phyloP scores from a whole-genome alignment of 2,888 invertebrate species.

The Calephelis perditalis region DNA sequence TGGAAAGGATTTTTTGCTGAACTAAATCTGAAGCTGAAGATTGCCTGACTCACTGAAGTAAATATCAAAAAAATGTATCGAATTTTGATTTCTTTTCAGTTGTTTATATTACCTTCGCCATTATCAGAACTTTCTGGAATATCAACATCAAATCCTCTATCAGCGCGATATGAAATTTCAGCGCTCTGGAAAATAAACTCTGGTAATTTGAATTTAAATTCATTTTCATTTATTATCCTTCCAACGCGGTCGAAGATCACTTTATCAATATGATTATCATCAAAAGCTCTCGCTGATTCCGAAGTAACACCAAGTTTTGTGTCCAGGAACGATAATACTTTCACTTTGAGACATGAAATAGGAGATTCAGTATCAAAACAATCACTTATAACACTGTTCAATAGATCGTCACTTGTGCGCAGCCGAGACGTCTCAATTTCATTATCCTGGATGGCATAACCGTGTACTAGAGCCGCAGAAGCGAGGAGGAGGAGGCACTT shows the following conservation, averaged over 20 bases:
- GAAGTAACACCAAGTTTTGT: conserved; percentile 80
- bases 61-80: too few relatives aligned
- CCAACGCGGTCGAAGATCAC: conserved; percentile 85
- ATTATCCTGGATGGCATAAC: conserved; percentile 76
- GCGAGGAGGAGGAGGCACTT: conserved; percentile 75
- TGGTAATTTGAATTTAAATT: conserved; percentile 85
- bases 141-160: conserved; percentile 81
- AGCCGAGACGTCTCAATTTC: conserved; percentile 76
- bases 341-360: conserved; percentile 85
- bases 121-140: conserved; percentile 74
- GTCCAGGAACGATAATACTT: conserved; percentile 87
- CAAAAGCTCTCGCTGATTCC: conserved; percentile 79
- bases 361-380: conserved; percentile 84
- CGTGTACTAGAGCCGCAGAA: conserved; percentile 65
- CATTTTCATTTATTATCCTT: conserved; percentile 84
- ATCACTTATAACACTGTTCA: conserved; percentile 84
- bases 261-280: conserved; percentile 82
- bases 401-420: conserved; percentile 82
- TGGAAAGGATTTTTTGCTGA: too few relatives aligned
- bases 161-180: conserved; percentile 82
- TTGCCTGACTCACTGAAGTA: too few relatives aligned
- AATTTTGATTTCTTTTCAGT: neutral
- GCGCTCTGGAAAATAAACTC: conserved; percentile 83
- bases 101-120: conserved; percentile 66
- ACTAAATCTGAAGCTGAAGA: too few relatives aligned